Base-by-base conservation (phyloP, 2,113 vertebrate genomes). In the Alosa alosa region DNA sequence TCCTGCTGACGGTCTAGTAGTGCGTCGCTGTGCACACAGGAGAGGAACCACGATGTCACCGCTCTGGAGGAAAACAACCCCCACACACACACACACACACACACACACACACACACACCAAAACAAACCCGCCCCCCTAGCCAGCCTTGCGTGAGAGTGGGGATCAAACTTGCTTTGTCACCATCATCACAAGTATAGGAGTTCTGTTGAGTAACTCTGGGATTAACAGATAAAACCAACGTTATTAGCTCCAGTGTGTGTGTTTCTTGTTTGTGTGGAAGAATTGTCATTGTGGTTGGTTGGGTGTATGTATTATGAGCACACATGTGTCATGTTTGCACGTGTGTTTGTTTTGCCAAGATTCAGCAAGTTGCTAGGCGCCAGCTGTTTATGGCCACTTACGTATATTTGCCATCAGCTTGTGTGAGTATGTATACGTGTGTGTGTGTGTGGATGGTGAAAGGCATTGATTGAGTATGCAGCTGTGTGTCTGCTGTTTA, bases 401-500 rank as follows among this genome's bases (percentile, higher is more conserved):
- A 36, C 5, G 13, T 78, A 36, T 78, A 36, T 78, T 78, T 11
- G 68, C 68, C 9, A 13, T 75, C 68, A 15, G 68, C 68, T 31
- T 11, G 25, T 36, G 64, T 72, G 64, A 13, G 60, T 25, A 10
- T 64, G 60, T n/a, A 10, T n/a, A 10, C 9, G 64, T 25, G n/a
- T 25, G 83, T 45, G 22, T 50, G 83, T 31, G 78, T 45, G 39
- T 72, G 20, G 64, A 55, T 18, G 50, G 44, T 89, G 11, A 39
- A 17, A 39, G 72, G 31, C 31, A 78, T 78, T 78, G 72, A 78
- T 78, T 78, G 36, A 17, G 72, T 11, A 78, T 36, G 72, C 72
- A 41, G 31, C 31, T 78, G 72, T 78, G 41, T 52, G 55, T 87
- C 31, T 78, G 36, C 10, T 86, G 82, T 86, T 84, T 86, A 84